Evolutionary conservation across 2,797 vertebrate species (phyloP).

Genomic region (Labroides dimidiatus): DNA sequence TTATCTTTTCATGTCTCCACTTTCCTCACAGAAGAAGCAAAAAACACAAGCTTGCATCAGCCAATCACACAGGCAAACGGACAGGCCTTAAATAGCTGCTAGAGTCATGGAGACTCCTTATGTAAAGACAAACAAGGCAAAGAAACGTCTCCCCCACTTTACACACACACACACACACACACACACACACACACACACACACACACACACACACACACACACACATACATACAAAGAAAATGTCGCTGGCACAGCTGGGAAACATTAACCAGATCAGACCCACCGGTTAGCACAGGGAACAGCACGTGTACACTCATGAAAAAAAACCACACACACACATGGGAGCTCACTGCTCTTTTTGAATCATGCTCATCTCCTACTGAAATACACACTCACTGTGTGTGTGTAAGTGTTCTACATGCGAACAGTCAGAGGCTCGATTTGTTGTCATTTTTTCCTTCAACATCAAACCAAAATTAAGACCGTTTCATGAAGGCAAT

Average conservation of each 20-base stretch:
- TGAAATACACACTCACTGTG: constrained; percentile 19
- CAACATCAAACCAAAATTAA: too few species aligned
- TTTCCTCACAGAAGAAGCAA: constrained; percentile 16
- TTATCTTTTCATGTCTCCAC: constrained; percentile 5
- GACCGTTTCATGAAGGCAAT: too few species aligned
- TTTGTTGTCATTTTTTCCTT: constrained; percentile 10
- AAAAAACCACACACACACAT: constrained; percentile 35
- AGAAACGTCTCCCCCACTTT: constrained; percentile 24
- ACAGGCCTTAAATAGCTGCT: constrained; percentile 41
- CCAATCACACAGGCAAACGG: constrained; percentile 24
- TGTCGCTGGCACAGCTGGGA: constrained; percentile 74
- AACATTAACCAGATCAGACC: constrained; percentile 74
- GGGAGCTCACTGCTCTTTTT: constrained; percentile 21
- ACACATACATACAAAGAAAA: constrained; percentile 22
- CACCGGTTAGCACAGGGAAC: constrained; percentile 54
- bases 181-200: too few species aligned
- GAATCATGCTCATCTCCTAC: constrained; percentile 2
- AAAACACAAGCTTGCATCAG: not conserved
- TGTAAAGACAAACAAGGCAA: constrained; percentile 44
- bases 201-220: constrained; percentile 26
- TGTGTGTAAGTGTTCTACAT: constrained; percentile 1
- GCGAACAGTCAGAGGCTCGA: not conserved
- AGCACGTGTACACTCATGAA: constrained; percentile 53
- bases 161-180: constrained; percentile 22
- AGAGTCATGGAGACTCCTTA: constrained; percentile 17